phyloP scores from a whole-genome alignment of 2,113 vertebrate genomes.

The Saimiri boliviensis region DNA sequence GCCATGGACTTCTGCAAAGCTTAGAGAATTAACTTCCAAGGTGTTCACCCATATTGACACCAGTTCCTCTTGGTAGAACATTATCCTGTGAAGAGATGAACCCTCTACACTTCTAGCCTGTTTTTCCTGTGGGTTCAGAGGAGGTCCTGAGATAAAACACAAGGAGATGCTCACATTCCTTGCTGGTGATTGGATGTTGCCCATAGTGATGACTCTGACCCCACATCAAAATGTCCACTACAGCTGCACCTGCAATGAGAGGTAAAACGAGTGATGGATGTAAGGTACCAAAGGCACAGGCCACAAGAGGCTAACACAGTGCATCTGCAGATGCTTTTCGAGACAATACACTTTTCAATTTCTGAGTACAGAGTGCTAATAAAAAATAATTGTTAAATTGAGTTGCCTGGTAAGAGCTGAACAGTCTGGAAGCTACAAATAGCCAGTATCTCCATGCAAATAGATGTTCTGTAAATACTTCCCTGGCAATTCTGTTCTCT shows the following conservation, averaged over 20 bases:
- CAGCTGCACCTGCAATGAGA: background rate
- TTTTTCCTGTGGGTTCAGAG: background rate
- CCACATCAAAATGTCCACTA: background rate
- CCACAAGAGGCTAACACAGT: background rate
- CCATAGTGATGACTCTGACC: background rate
- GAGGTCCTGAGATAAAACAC: background rate
- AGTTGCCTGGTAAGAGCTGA: background rate
- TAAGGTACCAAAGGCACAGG: background rate
- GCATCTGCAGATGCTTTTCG: background rate
- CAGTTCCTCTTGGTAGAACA: background rate
- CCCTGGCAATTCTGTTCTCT: slow-evolving; percentile 24
- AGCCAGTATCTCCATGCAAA: background rate
- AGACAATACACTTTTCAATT: background rate
- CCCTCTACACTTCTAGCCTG: background rate
- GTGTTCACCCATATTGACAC: too few species aligned
- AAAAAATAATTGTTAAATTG: slow-evolving; percentile 11
- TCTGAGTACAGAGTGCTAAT: background rate
- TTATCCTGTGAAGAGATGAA: background rate
- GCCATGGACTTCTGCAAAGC: background rate
- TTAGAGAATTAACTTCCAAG: background rate
- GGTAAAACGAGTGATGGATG: background rate
- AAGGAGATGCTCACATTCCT: rapidly evolving
- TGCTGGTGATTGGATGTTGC: background rate
- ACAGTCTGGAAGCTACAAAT: background rate
- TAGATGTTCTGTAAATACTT: slow-evolving; percentile 43